A percentile compares a stretch with the other conserved stretches of the same genome.
Conservation (phyloP, 2,797 vertebrate species). For the Phalloptychus januarius region DNA sequence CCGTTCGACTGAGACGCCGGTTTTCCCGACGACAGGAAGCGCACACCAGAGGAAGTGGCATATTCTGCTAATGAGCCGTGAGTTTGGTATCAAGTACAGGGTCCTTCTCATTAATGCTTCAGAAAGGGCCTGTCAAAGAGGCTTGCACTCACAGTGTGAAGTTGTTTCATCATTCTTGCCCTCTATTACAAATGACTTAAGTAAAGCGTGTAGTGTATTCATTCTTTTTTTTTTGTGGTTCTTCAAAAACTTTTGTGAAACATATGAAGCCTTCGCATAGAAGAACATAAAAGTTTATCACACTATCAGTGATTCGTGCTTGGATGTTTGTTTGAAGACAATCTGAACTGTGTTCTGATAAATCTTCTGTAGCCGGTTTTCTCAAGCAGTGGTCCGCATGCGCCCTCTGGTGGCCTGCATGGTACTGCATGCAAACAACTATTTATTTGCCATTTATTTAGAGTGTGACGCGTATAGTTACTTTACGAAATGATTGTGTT, state of each 20-base stretch:
- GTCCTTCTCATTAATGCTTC: constrained; percentile 33
- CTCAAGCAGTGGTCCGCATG: no score
- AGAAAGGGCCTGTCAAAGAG: constrained; percentile 41
- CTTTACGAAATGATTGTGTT: no score
- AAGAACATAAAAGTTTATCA: constrained; percentile 6
- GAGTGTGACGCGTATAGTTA: no score
- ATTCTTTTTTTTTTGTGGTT: constrained; percentile 8
- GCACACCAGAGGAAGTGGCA: constrained; percentile 33
- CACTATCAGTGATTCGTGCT: neutral
- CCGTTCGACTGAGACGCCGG: constrained; percentile 39
- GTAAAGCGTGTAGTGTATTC: constrained; percentile 9
- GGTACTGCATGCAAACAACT: no score
- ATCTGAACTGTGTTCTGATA: neutral
- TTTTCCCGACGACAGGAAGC: constrained; percentile 41
- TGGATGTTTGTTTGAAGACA: neutral
- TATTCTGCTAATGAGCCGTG: constrained; percentile 44
- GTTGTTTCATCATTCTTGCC: constrained; percentile 49
- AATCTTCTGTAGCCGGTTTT: no score
- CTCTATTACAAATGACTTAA: constrained; percentile 7
- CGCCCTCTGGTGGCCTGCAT: no score
- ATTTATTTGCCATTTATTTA: no score
- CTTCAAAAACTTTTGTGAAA: constrained; percentile 13
- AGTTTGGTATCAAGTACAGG: constrained; percentile 41
- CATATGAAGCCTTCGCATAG: constrained; percentile 2
- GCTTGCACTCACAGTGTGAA: constrained; percentile 42